These are phyloP conservation scores for Diaprepes abbreviatus DNA, from an alignment of 2,888 invertebrate genomes.

Conservation along the genomic window DNA sequence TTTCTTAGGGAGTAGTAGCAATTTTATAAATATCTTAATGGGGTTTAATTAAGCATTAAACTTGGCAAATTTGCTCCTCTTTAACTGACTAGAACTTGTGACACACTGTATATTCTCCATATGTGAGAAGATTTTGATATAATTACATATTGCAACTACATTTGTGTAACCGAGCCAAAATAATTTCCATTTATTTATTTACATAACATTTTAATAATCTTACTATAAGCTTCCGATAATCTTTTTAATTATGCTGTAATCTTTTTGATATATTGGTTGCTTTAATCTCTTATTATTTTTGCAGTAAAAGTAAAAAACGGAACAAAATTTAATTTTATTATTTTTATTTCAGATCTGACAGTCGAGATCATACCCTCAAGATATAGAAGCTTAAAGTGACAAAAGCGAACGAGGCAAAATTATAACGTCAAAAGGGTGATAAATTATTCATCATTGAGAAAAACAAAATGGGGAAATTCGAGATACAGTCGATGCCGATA, in stretches of 20 bases:
- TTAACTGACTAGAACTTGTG: no score
- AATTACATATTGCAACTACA: no score
- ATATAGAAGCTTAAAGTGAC: slow-evolving; percentile 37
- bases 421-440: slow-evolving; percentile 10
- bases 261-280: slow-evolving; percentile 25
- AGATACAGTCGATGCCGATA: slow-evolving; percentile 58
- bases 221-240: slow-evolving; percentile 5
- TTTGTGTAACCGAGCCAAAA: not conserved
- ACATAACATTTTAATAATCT: slow-evolving; percentile 13
- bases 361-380: no score
- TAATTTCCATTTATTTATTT: not conserved
- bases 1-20: no score
- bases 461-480: slow-evolving; percentile 58
- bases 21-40: no score
- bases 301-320: not conserved
- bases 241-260: slow-evolving; percentile 11
- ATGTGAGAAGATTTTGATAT: no score
- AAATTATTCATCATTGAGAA: slow-evolving; percentile 25
- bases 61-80: no score
- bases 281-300: slow-evolving; percentile 18
- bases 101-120: no score
- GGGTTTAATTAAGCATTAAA: no score
- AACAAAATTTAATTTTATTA: slow-evolving; percentile 22
- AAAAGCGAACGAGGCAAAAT: slow-evolving; percentile 20
- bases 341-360: slow-evolving; percentile 44